Percentiles rank a stretch among this genome's conserved stretches.
phyloP scores from a whole-genome alignment of 2,113 vertebrate genomes.

The Pseudorasbora parva region DNA sequence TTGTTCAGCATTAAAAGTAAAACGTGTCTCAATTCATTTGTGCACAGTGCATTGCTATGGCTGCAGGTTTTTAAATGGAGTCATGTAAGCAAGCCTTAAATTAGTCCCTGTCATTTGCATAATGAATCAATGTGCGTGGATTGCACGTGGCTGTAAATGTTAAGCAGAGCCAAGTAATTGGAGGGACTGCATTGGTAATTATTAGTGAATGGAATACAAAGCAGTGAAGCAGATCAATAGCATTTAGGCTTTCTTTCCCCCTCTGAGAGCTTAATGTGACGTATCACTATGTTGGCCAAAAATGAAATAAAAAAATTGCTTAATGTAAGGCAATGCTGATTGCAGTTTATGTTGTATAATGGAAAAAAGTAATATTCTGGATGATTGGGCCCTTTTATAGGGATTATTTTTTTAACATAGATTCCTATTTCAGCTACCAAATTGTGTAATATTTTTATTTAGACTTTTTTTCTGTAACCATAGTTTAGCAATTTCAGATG shows the following conservation, averaged over 20 bases:
- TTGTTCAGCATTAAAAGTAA: constrained; percentile 43
- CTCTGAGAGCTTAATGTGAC: constrained; percentile 61
- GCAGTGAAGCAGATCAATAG: constrained; percentile 73
- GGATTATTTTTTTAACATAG: not conserved
- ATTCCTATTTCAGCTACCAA: not conserved
- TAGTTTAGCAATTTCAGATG: not conserved
- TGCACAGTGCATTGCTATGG: constrained; percentile 63
- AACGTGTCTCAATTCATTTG: constrained; percentile 66
- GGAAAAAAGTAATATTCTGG: not conserved
- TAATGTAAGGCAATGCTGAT: constrained; percentile 13
- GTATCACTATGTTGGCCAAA: constrained; percentile 62
- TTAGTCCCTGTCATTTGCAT: constrained; percentile 72
- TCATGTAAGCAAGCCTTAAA: constrained; percentile 65
- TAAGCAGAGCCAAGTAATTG: constrained; percentile 73
- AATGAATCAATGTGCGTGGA: constrained; percentile 71
- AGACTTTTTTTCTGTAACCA: not conserved
- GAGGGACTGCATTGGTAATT: constrained; percentile 75
- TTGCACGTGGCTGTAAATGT: constrained; percentile 70
- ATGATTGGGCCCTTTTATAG: not conserved
- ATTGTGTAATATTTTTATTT: not conserved
- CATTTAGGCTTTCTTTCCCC: constrained; percentile 60
- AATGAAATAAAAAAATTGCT: constrained; percentile 52
- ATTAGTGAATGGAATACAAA: constrained; percentile 77
- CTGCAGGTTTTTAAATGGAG: constrained; percentile 77
- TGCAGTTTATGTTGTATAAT: not conserved